A percentile compares a stretch with the other conserved stretches of the same genome.
These are phyloP conservation scores for Spodoptera exigua DNA, from an alignment of 2,888 invertebrate species.

Conservation along the genomic window DNA sequence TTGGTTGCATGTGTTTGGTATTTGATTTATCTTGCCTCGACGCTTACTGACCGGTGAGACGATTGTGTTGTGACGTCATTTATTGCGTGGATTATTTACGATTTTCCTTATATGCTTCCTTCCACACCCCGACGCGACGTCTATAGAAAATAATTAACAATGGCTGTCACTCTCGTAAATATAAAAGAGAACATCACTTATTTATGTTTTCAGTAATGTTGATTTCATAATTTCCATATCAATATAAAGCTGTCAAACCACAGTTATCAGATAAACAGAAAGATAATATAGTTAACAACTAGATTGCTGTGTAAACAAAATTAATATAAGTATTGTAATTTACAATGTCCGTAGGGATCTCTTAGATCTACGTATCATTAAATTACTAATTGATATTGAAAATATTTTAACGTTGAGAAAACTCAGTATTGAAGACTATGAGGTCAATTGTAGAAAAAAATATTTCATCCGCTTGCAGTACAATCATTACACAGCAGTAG, in stretches of 20 bases:
- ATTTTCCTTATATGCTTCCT: slow-evolving; percentile 30
- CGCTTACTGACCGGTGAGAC: slow-evolving; percentile 7
- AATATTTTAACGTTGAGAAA: background rate
- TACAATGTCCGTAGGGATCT: background rate
- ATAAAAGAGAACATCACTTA: slow-evolving; percentile 14
- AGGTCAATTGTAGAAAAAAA: slow-evolving; percentile 10
- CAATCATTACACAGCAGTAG: slow-evolving; percentile 49
- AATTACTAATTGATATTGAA: background rate
- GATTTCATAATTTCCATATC: slow-evolving; percentile 21
- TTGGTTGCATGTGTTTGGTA: background rate
- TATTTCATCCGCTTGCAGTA: slow-evolving; percentile 23
- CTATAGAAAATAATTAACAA: slow-evolving; percentile 45
- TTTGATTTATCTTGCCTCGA: slow-evolving; percentile 7
- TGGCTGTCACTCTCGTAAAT: slow-evolving; percentile 32
- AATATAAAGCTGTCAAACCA: slow-evolving; percentile 31
- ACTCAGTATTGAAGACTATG: background rate
- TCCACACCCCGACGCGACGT: slow-evolving; percentile 7
- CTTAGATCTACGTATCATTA: background rate
- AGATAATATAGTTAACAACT: slow-evolving; percentile 2
- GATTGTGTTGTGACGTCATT: slow-evolving; percentile 41
- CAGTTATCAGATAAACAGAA: slow-evolving; percentile 4
- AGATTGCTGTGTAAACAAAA: background rate
- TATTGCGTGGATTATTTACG: slow-evolving; percentile 45
- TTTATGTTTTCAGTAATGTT: slow-evolving; percentile 16
- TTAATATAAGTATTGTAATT: slow-evolving; percentile 6